Evolutionary conservation across 2,888 invertebrate genomes (phyloP).

Genomic region (Chrysolina oricalcia): DNA sequence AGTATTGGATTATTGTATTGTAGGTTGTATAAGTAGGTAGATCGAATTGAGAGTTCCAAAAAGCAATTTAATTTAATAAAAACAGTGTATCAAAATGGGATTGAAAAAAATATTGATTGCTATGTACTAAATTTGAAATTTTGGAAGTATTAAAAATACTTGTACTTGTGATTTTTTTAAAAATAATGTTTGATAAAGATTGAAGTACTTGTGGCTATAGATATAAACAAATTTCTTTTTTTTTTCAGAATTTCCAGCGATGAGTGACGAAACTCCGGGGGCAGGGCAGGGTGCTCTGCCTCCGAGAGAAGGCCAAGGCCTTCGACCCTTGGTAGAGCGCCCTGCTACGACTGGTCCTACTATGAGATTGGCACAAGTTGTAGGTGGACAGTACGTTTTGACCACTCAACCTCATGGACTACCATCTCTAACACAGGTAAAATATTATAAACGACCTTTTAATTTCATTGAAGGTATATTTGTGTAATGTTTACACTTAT

Average conservation of each 20-base stretch:
- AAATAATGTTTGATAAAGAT: too few relatives aligned
- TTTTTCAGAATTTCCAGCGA: slow-evolving; percentile 66
- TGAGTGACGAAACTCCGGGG: slow-evolving; percentile 73
- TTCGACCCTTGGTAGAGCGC: slow-evolving; percentile 66
- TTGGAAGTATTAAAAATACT: too few relatives aligned
- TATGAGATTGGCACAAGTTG: slow-evolving; percentile 69
- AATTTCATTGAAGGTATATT: too few relatives aligned
- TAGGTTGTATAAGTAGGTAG: not conserved
- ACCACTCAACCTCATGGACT: slow-evolving; percentile 69
- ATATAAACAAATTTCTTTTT: slow-evolving; percentile 23
- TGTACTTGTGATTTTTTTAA: too few relatives aligned
- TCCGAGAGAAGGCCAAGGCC: slow-evolving; percentile 69
- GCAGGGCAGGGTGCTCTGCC: slow-evolving; percentile 72
- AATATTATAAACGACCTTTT: not conserved
- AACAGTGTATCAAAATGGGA: too few relatives aligned
- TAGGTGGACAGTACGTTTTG: slow-evolving; percentile 69
- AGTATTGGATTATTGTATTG: not conserved
- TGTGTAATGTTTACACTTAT: too few relatives aligned
- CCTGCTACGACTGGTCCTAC: slow-evolving; percentile 59
- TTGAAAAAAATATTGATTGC: too few relatives aligned
- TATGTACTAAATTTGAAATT: too few relatives aligned
- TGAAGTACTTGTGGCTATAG: not conserved
- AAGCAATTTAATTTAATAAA: too few relatives aligned
- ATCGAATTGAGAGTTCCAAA: too few relatives aligned
- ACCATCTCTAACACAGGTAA: slow-evolving; percentile 74